These are phyloP conservation scores for Gryllus longicercus DNA, from an alignment of 2,888 invertebrate genomes.

Conservation along the genomic window DNA sequence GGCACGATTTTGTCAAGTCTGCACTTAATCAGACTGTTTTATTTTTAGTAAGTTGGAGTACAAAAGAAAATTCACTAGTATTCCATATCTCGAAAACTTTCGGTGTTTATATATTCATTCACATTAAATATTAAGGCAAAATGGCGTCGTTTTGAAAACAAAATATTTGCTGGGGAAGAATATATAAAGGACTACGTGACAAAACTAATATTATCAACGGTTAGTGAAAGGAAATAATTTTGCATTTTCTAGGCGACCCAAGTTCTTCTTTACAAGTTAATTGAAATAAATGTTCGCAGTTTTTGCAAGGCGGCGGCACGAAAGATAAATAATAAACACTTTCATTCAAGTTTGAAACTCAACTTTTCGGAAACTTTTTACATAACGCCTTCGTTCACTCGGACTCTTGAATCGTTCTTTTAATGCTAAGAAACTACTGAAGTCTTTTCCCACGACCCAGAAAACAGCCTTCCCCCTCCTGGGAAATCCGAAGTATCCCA, in stretches of 20 bases:
- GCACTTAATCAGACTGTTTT: too few relatives aligned
- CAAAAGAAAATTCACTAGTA: too few relatives aligned
- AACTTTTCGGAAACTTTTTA: neutral
- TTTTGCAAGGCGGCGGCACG: neutral
- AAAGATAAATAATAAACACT: conserved; percentile 9
- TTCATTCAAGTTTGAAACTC: neutral
- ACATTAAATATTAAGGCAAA: too few relatives aligned
- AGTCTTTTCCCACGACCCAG: neutral
- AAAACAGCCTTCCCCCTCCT: neutral
- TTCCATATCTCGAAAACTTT: too few relatives aligned
- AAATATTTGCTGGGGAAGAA: too few relatives aligned
- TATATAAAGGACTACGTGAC: neutral
- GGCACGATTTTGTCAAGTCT: too few relatives aligned
- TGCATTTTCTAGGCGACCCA: neutral
- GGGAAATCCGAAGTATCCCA: too few relatives aligned
- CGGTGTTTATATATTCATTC: too few relatives aligned
- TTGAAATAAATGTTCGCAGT: neutral
- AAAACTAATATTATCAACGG: neutral
- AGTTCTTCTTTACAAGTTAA: neutral
- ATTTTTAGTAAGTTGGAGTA: too few relatives aligned
- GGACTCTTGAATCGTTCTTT: neutral
- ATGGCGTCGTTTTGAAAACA: too few relatives aligned
- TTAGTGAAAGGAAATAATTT: neutral
- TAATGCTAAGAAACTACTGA: neutral
- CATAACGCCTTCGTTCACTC: neutral